Evolutionary conservation across 2,888 invertebrate genomes (phyloP), one percentile per base, ranked within the genome.

Genomic region (Anthoptus insignis): DNA sequence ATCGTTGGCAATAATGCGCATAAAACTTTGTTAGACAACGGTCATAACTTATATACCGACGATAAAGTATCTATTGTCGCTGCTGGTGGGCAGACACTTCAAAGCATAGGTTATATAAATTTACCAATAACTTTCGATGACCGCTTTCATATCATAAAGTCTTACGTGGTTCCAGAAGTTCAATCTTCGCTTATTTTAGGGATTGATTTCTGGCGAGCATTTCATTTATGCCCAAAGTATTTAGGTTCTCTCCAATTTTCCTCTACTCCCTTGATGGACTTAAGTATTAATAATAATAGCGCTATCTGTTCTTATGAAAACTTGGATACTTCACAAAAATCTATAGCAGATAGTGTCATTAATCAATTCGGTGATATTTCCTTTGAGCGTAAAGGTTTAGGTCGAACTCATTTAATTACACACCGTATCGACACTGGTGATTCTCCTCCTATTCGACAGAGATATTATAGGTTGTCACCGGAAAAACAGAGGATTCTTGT

Each of bases 341-440:
- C 9, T 13, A 64, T 39, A 16, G 73, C 69, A 14, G 68, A 75
- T 42, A 11, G 65, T 21, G 13, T 72, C 1, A 66, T 72, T 8
- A 9, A n/a, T 8, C 64, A 72, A 29, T 72, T 74, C 42, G n/a
- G 32, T 0, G 56, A 68, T 7, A 71, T 72, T 22, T 72, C 72
- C 4, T 69, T 57, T 29, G 67, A 73, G 60, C 8, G 50, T 13
- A 53, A 58, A 16, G 74, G 76, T 16, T 39, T 56, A 6, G 75
- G 77, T 29, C 45, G 69, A 1, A 77, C 75, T 2, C 22, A 60
- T 4, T 6, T 76, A 2, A 72, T 71, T 7, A 53, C 47, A 2
- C 76, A 76, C 52, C 21, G n/a, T 11, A 70, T 72, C n/a, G 65
- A 69, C 34, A 73, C 72, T 16, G 73, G 70, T 0, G 70, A 72